phyloP scores from a whole-genome alignment of 1,140 invertebrate genomes.

The Acromyrmex echinatior region DNA sequence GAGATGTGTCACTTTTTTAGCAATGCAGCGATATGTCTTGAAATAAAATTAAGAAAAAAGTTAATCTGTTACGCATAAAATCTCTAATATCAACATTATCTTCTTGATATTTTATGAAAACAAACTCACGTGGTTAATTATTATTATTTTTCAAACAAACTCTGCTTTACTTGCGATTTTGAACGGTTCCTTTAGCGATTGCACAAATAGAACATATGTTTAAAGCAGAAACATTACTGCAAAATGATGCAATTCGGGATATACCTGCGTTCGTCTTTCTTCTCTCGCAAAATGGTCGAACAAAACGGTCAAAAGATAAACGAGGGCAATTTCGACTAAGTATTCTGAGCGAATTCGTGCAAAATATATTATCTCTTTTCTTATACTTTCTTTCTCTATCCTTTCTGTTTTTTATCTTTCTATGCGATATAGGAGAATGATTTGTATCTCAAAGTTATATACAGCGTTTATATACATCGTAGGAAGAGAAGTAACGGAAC shows the following conservation, averaged over 20 bases:
- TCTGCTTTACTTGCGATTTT: not conserved
- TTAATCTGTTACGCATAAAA: not conserved
- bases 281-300: conserved; percentile 13
- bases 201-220: not conserved
- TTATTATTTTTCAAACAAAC: not conserved
- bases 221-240: not conserved
- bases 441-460: not conserved
- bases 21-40: not conserved
- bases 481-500: not conserved
- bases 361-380: conserved; percentile 35
- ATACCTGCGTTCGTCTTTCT: not conserved
- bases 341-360: conserved; percentile 66
- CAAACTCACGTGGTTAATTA: not conserved
- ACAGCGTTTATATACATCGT: not conserved
- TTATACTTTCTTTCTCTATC: not conserved
- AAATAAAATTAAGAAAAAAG: not conserved
- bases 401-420: not conserved
- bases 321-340: conserved; percentile 75
- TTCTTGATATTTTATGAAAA: not conserved
- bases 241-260: not conserved
- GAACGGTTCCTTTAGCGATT: not conserved
- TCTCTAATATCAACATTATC: not conserved
- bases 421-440: not conserved
- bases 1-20: no score
- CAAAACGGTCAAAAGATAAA: conserved; percentile 72